These are phyloP conservation scores for human (Homo sapiens) DNA, from an alignment of 2,113 vertebrate species.

Conservation along the genomic window GRCh38 chr9:24793501-24794000, in stretches of 20 bases:
- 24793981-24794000: neutral
- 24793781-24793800: neutral
- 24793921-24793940: neutral
- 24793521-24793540: neutral
- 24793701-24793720: neutral
- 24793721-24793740: neutral
- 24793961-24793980: neutral
- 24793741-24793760: neutral
- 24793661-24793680: neutral
- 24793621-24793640: neutral
- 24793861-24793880: neutral
- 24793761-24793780: neutral
- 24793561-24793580: neutral
- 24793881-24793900: neutral
- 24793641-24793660: constrained; percentile 13
- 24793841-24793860: neutral
- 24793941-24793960: neutral
- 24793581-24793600: constrained; percentile 29
- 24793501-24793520: too few relatives aligned
- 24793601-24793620: neutral
- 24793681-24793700: neutral
- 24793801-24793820: neutral
- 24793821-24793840: neutral
- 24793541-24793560: neutral
- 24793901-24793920: neutral